Percentiles rank a stretch among this genome's conserved stretches.
Conservation (phyloP, 2,888 invertebrate genomes). For the Lacanobia oleracea region DNA sequence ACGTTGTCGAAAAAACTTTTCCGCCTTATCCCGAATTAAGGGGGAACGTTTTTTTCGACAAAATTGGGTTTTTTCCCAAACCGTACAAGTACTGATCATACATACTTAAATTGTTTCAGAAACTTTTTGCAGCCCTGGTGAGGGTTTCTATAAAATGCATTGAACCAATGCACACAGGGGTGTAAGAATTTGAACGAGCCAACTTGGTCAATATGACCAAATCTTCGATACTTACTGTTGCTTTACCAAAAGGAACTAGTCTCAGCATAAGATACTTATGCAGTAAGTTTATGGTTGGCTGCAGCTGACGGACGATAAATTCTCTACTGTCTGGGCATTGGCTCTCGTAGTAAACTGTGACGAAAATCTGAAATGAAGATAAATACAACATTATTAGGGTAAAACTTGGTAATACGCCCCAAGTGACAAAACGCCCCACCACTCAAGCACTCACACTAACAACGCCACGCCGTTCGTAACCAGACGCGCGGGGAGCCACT, state of each 20-base stretch:
- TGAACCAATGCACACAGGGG: not conserved
- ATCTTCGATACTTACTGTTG: conserved; percentile 85
- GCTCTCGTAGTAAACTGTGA: conserved; percentile 92
- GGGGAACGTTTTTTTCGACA: no score
- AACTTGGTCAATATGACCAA: not conserved
- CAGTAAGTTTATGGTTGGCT: conserved; percentile 86
- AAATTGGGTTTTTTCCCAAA: no score
- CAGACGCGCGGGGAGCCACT: no score
- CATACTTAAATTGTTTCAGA: no score
- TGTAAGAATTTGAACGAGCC: not conserved
- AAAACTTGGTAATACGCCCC: no score
- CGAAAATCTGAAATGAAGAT: conserved; percentile 74
- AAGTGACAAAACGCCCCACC: no score
- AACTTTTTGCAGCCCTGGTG: no score
- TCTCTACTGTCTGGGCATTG: conserved; percentile 91
- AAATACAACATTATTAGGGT: not conserved
- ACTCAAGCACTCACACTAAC: no score
- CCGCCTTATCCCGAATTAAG: no score
- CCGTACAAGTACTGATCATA: no score
- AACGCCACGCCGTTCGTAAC: no score
- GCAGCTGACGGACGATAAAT: conserved; percentile 90
- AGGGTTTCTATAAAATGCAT: not conserved
- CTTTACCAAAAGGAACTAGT: conserved; percentile 92
- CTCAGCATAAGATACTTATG: conserved; percentile 86
- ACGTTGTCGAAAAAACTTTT: no score